Evolutionary conservation across 2,113 vertebrate species (phyloP), one percentile per base, ranked within the genome.

Genomic region (Bufo bufo): DNA sequence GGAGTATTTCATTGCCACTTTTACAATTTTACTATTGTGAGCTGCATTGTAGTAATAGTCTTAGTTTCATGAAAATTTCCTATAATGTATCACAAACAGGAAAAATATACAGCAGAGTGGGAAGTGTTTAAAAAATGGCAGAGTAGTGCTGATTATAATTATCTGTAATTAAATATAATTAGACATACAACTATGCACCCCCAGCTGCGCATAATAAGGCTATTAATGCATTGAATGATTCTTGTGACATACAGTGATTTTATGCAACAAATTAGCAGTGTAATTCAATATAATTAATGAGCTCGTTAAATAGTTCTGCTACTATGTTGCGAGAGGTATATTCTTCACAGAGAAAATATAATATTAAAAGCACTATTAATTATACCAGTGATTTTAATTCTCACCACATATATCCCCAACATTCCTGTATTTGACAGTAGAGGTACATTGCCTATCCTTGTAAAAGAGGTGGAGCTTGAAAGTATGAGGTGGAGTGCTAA

Each of bases 151-250:
- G 82, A 89, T 84, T 84, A 89, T 84, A 89, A 89, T 84, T 84
- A 89, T 66, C 47, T 89, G 33, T 89, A 89, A 89, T 89, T 89
- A 84, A 66, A 84, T 66, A 78, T 88, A 88, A 88, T 88, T 89
- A 87, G 77, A 87, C 80, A 89, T 84, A 78, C 59, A 78, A 84
- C 74, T 84, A 84, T 84, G 87, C 69, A 89, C 82, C 87, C 82
- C 87, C 82, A 82, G 81, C 81, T 77, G 87, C 45, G 87, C 56
- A 84, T 89, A 89, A 84, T 89, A 89, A 77, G 81, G 82, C 69
- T 89, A 89, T 89, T 89, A 89, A 89, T 89, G 72, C 82, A 89
- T 65, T 84, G 59, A 89, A 69, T 89, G 87, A 89, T 84, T 84
- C 59, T 84, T 89, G 81, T 84, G 81, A 84, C 87, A 89, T 89